Base-by-base conservation (phyloP, 2,113 vertebrate genomes). In the Ellobius talpinus region DNA sequence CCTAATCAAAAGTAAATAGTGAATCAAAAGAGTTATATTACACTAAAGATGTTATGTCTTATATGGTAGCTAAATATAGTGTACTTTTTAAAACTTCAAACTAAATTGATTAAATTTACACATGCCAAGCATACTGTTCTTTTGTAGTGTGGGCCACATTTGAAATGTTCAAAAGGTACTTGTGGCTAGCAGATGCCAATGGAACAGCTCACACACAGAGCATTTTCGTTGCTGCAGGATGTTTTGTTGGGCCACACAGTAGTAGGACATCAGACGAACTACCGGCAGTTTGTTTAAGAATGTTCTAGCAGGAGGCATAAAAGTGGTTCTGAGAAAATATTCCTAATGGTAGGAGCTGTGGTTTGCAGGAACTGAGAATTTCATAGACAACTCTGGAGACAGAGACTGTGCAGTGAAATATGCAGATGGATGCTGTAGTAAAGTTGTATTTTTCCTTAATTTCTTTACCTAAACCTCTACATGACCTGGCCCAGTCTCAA, bases 281-380 rank as follows among this genome's bases (percentile, higher is more conserved):
- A 52, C 3, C 11, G 5, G 45, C 13, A 91, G 16, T n/a, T 61
- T 87, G 10, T 91, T 66, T 84, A 95, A 39, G 33, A 85, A 90
- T 63, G 58, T 8, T 87, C 55, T 52, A 88, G 26, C 47, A 78
- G 2, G 29, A 91, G 12, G 93, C 16, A 29, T 58, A 87, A 91
- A 68, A 68, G 19, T 39, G 36, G 77, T 36, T 90, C 70, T 39
- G 1, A 24, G 87, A 84, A 45, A 52, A 55, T 90, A 73, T 79
- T 1, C 50, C 47, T 79, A 82, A 39, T 72, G 73, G 29, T 10
- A 68, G 3, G 7, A 90, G 23, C 29, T n/a, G 12, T 79, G 39
- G 85, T 45, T 92, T 87, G 6, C 33, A 96, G 79, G 39, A 86
- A 90, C 7, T 92, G 87, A 76, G 14, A 95, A 23, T 95, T 90